These are phyloP conservation scores for Enteromius trimaculatus DNA, from an alignment of 2,797 vertebrate genomes.

Conservation along the genomic window DNA sequence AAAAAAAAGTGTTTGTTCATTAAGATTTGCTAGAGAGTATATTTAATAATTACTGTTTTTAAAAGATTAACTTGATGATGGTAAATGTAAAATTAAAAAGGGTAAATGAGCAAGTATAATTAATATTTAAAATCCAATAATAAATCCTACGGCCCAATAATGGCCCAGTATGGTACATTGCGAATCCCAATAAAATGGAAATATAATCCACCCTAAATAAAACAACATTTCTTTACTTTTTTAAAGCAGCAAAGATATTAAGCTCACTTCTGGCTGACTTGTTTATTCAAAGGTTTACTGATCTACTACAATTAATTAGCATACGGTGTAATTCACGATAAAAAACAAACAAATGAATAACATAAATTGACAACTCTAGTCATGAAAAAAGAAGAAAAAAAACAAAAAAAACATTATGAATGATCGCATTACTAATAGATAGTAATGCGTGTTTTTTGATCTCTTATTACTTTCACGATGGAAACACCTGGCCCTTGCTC, in stretches of 20 bases:
- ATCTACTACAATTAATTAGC: background rate
- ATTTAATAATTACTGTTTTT: background rate
- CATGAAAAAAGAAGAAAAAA: background rate
- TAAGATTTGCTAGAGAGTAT: background rate
- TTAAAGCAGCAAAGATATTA: background rate
- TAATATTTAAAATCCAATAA: background rate
- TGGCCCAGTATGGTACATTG: background rate
- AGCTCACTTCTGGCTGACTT: background rate
- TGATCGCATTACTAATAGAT: background rate
- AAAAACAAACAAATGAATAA: background rate
- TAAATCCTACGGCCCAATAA: background rate
- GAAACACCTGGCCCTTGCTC: conserved; percentile 14
- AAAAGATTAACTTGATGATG: background rate
- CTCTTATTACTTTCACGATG: conserved; percentile 3
- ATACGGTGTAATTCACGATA: background rate
- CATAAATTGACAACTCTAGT: background rate
- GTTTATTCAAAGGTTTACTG: background rate
- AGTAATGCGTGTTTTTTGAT: conserved; percentile 3
- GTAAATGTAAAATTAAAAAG: background rate
- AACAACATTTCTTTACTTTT: background rate
- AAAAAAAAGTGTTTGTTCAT: background rate
- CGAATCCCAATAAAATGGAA: background rate
- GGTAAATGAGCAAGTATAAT: background rate
- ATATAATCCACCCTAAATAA: background rate
- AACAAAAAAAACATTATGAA: background rate